Percentiles rank a stretch among this genome's conserved stretches.
phyloP scores from a whole-genome alignment of 2,113 vertebrate genomes.

The Catagonus wagneri region DNA sequence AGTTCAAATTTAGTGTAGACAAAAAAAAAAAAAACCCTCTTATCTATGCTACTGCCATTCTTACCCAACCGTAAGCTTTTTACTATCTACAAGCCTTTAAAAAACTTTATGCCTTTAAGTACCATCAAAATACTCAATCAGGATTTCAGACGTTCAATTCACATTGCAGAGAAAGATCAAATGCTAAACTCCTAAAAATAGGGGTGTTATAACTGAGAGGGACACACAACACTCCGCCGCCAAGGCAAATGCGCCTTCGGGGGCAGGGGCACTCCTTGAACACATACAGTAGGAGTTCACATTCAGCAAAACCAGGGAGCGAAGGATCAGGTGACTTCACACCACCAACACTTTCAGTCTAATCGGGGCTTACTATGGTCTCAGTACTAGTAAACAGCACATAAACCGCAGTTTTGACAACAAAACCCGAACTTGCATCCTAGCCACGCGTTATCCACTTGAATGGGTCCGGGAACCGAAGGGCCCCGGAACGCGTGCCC shows the following conservation, averaged over 20 bases:
- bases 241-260: conserved; percentile 32
- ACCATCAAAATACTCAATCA: conserved; percentile 54
- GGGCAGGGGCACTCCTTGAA: conserved; percentile 16
- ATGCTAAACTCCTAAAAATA: conserved; percentile 79
- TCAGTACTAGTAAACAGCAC: background rate
- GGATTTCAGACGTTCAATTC: conserved; percentile 26
- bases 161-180: conserved; percentile 57
- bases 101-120: conserved; percentile 46
- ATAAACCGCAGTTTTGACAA: background rate
- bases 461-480: background rate
- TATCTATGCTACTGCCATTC: background rate
- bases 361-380: background rate
- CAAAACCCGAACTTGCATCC: background rate
- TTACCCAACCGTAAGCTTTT: background rate
- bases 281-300: conserved; percentile 60
- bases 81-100: background rate
- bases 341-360: background rate
- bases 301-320: conserved; percentile 19
- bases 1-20: background rate
- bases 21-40: background rate
- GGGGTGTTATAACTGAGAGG: conserved; percentile 54
- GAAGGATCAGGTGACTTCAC: conserved; percentile 54
- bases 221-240: conserved; percentile 2
- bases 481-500: background rate
- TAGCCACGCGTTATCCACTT: background rate